Percentiles rank a stretch among this genome's conserved stretches.
These are phyloP conservation scores for Pteropus rufus DNA, from an alignment of 2,797 vertebrate species.

Conservation along the genomic window DNA sequence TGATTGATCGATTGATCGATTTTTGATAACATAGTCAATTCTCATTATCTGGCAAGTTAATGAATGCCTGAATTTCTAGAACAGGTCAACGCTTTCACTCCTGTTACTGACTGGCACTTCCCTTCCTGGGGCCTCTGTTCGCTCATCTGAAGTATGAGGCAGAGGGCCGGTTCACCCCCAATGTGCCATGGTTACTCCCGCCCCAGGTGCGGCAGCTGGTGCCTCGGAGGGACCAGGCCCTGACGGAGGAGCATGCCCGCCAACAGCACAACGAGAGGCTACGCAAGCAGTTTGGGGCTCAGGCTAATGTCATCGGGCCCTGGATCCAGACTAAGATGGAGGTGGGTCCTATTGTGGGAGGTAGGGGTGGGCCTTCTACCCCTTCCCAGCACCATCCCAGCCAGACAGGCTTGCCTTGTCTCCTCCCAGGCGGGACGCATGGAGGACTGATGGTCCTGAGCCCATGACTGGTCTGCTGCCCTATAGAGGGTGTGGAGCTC, in stretches of 20 bases:
- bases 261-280: slow-evolving; percentile 98
- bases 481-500: not conserved
- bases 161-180: not conserved
- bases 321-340: slow-evolving; percentile 99
- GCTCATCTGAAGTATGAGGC: not conserved
- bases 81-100: not conserved
- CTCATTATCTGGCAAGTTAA: not conserved
- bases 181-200: not conserved
- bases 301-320: slow-evolving; percentile 97
- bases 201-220: slow-evolving; percentile 94
- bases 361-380: not conserved
- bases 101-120: not conserved
- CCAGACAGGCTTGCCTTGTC: not conserved
- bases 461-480: not conserved
- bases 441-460: not conserved
- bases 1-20: too few relatives aligned
- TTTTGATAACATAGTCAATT: not conserved
- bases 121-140: not conserved
- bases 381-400: not conserved
- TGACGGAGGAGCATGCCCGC: slow-evolving; percentile 95
- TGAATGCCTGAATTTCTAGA: not conserved
- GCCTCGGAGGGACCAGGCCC: slow-evolving; percentile 95
- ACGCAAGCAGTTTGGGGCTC: slow-evolving; percentile 95
- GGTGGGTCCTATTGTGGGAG: slow-evolving; percentile 79
- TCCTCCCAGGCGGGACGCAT: not conserved